Percentiles rank a stretch among this genome's conserved stretches.
These are phyloP conservation scores for Podarcis muralis DNA, from an alignment of 2,113 vertebrate genomes.

Conservation along the genomic window DNA sequence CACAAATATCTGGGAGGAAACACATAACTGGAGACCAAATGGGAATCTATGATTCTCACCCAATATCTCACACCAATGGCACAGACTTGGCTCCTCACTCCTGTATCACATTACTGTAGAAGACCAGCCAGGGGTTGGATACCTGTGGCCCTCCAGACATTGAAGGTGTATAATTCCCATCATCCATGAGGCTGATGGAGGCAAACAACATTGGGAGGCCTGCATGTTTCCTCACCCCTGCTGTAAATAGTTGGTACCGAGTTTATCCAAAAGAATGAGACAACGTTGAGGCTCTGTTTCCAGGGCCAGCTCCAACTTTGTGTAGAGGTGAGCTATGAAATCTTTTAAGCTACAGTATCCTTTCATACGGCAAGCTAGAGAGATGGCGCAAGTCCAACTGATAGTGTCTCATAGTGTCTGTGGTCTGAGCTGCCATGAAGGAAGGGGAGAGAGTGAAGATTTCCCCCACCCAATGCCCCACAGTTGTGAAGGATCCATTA, in stretches of 20 bases:
- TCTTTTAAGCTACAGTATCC: not conserved
- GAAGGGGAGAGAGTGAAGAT: not conserved
- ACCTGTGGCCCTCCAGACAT: not conserved
- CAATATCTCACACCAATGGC: not conserved
- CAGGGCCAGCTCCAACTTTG: not conserved
- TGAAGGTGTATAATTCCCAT: not conserved
- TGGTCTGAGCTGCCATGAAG: not conserved
- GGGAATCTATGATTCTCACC: not conserved
- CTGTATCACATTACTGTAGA: not conserved
- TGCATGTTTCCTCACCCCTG: not conserved
- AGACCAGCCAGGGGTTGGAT: not conserved
- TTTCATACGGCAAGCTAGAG: not conserved
- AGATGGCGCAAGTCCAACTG: not conserved
- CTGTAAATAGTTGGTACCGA: not conserved
- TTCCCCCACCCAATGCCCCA: not conserved
- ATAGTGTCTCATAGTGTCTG: not conserved
- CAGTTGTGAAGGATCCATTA: not conserved
- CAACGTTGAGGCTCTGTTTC: not conserved
- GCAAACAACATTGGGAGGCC: not conserved
- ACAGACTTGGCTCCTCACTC: not conserved
- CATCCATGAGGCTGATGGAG: not conserved
- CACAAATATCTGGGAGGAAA: slow-evolving; percentile 13
- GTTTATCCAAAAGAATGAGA: not conserved
- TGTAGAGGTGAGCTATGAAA: not conserved
- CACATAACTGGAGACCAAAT: not conserved